Conservation (phyloP, 2,113 vertebrate species). For the Girardinichthys multiradiatus region DNA sequence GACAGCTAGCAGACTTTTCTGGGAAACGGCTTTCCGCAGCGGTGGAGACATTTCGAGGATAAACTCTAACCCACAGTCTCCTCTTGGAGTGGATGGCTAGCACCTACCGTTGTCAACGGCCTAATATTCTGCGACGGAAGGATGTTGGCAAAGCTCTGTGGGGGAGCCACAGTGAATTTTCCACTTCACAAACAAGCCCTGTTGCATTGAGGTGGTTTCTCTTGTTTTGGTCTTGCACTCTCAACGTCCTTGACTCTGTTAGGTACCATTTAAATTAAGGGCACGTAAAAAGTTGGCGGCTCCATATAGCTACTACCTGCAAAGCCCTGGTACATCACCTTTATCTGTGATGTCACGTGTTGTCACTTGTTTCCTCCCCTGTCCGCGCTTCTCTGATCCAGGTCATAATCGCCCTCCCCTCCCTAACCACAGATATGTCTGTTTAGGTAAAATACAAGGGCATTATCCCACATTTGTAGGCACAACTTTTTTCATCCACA, state of each 20-base stretch:
- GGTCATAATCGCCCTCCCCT: constrained; percentile 43
- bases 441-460: constrained; percentile 63
- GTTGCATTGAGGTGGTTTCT: constrained; percentile 47
- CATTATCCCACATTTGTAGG: constrained; percentile 67
- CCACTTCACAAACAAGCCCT: constrained; percentile 51
- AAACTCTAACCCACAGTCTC: constrained; percentile 38
- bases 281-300: constrained; percentile 58
- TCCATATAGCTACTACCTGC: constrained; percentile 46
- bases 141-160: constrained; percentile 43
- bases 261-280: constrained; percentile 54
- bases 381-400: constrained; percentile 55
- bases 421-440: constrained; percentile 35
- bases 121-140: constrained; percentile 49
- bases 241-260: constrained; percentile 60
- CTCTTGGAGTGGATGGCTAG: constrained; percentile 37
- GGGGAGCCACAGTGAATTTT: constrained; percentile 51
- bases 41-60: constrained; percentile 46
- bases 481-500: constrained; percentile 62
- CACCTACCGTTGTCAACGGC: constrained; percentile 56
- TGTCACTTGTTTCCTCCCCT: constrained; percentile 57
- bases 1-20: constrained; percentile 55
- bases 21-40: constrained; percentile 37
- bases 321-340: constrained; percentile 45
- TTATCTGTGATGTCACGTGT: constrained; percentile 68
- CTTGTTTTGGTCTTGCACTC: constrained; percentile 54